Base-by-base conservation (phyloP, 2,113 vertebrate species). In the Malaclemys terrapin region DNA sequence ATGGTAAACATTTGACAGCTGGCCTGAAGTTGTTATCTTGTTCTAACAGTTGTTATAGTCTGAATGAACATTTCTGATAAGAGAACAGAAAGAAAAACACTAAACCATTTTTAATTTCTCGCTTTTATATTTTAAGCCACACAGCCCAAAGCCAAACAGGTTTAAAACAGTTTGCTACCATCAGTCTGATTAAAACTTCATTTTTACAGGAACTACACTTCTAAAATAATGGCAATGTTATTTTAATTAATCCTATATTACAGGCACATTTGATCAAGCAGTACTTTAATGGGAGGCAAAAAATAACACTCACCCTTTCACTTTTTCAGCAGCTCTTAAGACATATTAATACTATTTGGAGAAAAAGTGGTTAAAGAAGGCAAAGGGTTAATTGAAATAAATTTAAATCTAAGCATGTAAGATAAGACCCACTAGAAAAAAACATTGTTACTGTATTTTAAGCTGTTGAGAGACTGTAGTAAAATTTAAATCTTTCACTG, bases 1-100 rank as follows among this genome's bases (percentile, higher is more conserved):
- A 98, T 98, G 98, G 98, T 98, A 98, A 98, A 98, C 98, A 98
- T 98, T 98, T 98, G 98, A 98, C 98, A 98, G 98, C 98, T 98
- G 98, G 98, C 97, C 98, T 97, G 98, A 97, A 98, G 98, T 98
- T 98, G 98, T 97, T 98, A 98, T 98, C 98, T 96, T 97, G 97
- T 98, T 98, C 98, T 98, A 98, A 98, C 98, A 98, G 98, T 99
- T 98, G 98, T 98, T 98, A 98, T 69, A 97, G 97, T 98, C 97
- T 97, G 98, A 98, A 98, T 93, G 98, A 98, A 98, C 98, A 98
- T 98, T 98, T 97, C 98, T 98, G 98, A 98, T 98, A 98, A 98
- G 97, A 91, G 97, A 94, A 97, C 93, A 98, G 97, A 98, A 98
- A 98, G 96, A 97, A 97, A 97, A 98, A 96, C 93, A 93, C 96